phyloP scores from a whole-genome alignment of 1,140 invertebrate species.

The Drosophila jambulina region DNA sequence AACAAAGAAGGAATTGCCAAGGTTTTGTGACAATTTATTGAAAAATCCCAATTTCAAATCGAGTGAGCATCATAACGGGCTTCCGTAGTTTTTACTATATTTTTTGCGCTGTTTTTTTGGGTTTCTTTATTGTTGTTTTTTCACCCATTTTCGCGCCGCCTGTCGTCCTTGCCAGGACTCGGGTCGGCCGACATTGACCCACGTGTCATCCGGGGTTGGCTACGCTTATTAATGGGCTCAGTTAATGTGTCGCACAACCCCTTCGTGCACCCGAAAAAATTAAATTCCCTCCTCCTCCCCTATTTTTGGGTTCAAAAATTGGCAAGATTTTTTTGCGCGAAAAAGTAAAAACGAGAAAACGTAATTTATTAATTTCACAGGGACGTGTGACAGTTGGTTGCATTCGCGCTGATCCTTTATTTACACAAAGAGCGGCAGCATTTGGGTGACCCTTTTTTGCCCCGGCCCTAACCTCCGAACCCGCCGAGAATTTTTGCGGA shows the following conservation, averaged over 20 bases:
- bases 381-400: slow-evolving; percentile 72
- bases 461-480: slow-evolving; percentile 35
- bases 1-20: slow-evolving; percentile 38
- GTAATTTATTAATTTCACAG: slow-evolving; percentile 84
- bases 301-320: slow-evolving; percentile 76
- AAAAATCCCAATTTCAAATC: slow-evolving; percentile 68
- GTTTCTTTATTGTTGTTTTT: slow-evolving; percentile 54
- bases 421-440: slow-evolving; percentile 76
- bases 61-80: slow-evolving; percentile 62
- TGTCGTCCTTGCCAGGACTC: slow-evolving; percentile 48
- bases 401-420: slow-evolving; percentile 74
- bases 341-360: slow-evolving; percentile 52
- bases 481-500: slow-evolving; percentile 55
- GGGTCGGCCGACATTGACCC: slow-evolving; percentile 68
- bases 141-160: slow-evolving; percentile 64
- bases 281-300: slow-evolving; percentile 42
- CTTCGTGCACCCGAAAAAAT: slow-evolving; percentile 61
- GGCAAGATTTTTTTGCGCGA: slow-evolving; percentile 60
- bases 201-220: slow-evolving; percentile 77
- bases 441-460: slow-evolving; percentile 72
- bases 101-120: slow-evolving; percentile 18
- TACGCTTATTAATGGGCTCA: slow-evolving; percentile 84
- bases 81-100: slow-evolving; percentile 26
- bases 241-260: slow-evolving; percentile 71
- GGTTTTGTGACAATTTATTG: slow-evolving; percentile 76